A percentile compares a stretch with the other conserved stretches of the same genome.
phyloP scores from a whole-genome alignment of 2,113 vertebrate species.

The Mirounga angustirostris region DNA sequence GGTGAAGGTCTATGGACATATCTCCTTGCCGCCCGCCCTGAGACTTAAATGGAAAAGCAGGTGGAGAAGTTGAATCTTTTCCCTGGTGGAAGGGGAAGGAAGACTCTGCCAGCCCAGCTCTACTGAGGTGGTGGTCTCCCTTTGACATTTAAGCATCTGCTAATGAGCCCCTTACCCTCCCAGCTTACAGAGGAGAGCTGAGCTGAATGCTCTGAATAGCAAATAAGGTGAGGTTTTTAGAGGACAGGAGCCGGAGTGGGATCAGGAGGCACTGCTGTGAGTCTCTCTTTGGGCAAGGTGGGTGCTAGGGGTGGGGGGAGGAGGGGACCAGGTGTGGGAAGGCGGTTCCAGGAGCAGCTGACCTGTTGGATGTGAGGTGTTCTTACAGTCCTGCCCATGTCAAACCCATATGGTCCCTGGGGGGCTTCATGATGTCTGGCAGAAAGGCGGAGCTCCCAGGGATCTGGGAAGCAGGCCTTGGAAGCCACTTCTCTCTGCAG shows the following conservation, averaged over 20 bases:
- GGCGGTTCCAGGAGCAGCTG: neutral
- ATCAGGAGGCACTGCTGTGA: neutral
- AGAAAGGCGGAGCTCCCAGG: neutral
- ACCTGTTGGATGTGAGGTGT: neutral
- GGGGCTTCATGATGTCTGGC: neutral
- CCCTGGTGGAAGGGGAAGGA: neutral
- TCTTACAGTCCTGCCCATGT: neutral
- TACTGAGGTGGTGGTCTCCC: neutral
- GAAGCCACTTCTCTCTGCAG: neutral
- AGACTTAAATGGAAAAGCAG: neutral
- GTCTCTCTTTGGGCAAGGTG: neutral
- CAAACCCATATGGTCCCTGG: neutral
- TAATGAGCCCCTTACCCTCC: slow-evolving; percentile 52
- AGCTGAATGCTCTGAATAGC: slow-evolving; percentile 6
- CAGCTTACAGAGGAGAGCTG: neutral
- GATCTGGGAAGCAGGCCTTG: neutral
- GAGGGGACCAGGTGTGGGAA: neutral
- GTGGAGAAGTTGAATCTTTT: neutral
- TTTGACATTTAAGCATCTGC: slow-evolving; percentile 68
- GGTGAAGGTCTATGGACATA: neutral
- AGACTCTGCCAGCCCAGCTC: neutral
- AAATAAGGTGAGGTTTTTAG: neutral
- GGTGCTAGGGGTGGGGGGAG: neutral
- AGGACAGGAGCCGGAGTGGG: neutral
- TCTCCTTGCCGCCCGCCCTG: neutral